Percentiles rank a stretch among this genome's conserved stretches.
Evolutionary conservation across 2,113 vertebrate genomes (phyloP).

Genomic region (Leucosticte australis): DNA sequence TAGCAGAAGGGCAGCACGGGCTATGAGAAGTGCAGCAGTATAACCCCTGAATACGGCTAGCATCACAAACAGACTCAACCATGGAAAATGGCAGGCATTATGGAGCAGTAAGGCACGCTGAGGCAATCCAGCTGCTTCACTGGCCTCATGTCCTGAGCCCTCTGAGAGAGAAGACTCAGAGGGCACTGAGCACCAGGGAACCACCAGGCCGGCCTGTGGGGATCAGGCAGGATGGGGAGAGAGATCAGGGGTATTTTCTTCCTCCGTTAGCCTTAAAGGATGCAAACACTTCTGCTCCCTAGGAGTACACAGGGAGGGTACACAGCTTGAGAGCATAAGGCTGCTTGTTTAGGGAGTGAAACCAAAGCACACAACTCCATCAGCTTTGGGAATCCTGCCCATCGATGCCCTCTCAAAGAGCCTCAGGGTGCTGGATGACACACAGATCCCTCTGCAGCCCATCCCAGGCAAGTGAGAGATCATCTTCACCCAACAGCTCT

Average conservation of each 20-base stretch:
- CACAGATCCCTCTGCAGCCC: neutral
- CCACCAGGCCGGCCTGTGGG: neutral
- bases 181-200: neutral
- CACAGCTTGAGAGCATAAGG: neutral
- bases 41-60: constrained; percentile 1
- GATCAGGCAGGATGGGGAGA: neutral
- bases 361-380: neutral
- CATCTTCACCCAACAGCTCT: neutral
- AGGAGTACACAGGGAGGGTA: neutral
- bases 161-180: neutral
- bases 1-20: neutral
- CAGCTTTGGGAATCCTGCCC: neutral
- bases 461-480: neutral
- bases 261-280: neutral
- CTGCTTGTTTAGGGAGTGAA: neutral
- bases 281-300: neutral
- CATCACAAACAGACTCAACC: constrained; percentile 28
- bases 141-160: neutral
- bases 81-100: constrained; percentile 49
- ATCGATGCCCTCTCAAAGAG: neutral
- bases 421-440: neutral
- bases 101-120: constrained; percentile 36
- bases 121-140: constrained; percentile 27
- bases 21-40: neutral
- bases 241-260: neutral